Evolutionary conservation across 2,113 vertebrate species (phyloP).

Genomic region (Uria aalge): DNA sequence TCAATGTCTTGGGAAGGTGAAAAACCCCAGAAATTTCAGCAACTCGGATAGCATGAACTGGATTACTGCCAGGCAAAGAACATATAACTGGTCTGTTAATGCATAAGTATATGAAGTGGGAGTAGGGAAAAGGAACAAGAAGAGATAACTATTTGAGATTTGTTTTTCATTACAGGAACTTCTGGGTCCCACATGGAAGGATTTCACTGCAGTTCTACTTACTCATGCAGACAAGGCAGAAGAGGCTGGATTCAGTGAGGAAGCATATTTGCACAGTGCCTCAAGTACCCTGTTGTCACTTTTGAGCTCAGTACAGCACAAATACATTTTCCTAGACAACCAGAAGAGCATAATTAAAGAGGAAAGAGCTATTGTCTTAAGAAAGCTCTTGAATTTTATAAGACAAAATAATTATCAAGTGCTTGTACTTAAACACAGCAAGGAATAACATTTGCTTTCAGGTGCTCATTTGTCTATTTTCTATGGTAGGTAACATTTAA

Average conservation of each 20-base stretch:
- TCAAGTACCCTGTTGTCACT: slow-evolving; percentile 69
- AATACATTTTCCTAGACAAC: slow-evolving; percentile 78
- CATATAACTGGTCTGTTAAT: neutral
- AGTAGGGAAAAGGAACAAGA: neutral
- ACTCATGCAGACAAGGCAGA: slow-evolving; percentile 79
- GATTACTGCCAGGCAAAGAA: neutral
- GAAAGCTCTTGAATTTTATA: slow-evolving; percentile 74
- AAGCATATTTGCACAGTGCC: slow-evolving; percentile 65
- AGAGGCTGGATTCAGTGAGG: slow-evolving; percentile 64
- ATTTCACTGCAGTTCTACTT: slow-evolving; percentile 77
- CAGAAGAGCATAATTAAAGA: slow-evolving; percentile 43
- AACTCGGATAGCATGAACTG: neutral
- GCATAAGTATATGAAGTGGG: neutral
- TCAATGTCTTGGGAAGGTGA: neutral
- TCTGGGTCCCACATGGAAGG: slow-evolving; percentile 79
- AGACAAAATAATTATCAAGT: slow-evolving; percentile 75
- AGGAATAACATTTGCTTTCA: slow-evolving; percentile 36
- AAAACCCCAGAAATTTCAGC: neutral
- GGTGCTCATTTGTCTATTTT: neutral
- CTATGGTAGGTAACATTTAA: neutral
- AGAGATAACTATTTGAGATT: slow-evolving; percentile 7
- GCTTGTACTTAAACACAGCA: slow-evolving; percentile 54
- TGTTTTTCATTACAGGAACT: slow-evolving; percentile 74
- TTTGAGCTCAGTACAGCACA: slow-evolving; percentile 57
- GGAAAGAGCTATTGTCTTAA: slow-evolving; percentile 71